Percentiles rank a stretch among this genome's conserved stretches.
Conservation (phyloP, 2,113 vertebrate species). For the Eulemur macaco region DNA sequence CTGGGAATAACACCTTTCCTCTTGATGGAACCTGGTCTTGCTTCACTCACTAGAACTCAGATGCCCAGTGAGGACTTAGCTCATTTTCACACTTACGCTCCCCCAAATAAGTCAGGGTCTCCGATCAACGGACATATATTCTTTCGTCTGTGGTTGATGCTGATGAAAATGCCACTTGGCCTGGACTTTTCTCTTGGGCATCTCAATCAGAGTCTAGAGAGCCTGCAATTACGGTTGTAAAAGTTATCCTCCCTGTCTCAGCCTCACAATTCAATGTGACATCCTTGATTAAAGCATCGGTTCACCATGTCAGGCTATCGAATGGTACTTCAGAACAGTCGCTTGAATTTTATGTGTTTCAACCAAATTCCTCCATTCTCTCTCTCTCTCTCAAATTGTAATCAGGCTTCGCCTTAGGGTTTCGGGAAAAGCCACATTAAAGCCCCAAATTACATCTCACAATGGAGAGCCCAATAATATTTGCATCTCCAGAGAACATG, state of each 20-base stretch:
- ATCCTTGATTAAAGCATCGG: neutral
- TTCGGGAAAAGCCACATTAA: neutral
- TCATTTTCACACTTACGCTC: neutral
- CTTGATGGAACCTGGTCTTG: fast-evolving
- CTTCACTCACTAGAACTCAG: too few relatives aligned
- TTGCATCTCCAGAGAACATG: too few relatives aligned
- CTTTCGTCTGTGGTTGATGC: fast-evolving
- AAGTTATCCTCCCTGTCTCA: neutral
- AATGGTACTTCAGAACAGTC: neutral
- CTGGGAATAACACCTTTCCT: too few relatives aligned
- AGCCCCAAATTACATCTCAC: neutral
- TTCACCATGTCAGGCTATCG: neutral
- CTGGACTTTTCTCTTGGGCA: neutral
- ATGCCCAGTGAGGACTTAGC: neutral
- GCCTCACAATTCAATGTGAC: neutral
- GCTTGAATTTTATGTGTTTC: neutral
- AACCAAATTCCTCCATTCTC: neutral
- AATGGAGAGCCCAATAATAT: neutral
- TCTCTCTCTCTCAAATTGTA: neutral
- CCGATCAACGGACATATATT: neutral
- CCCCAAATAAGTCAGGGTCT: neutral
- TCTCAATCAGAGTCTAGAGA: neutral
- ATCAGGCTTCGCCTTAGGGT: neutral
- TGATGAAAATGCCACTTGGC: neutral
- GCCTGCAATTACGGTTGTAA: neutral